These are phyloP conservation scores for Nycteola revayana DNA, from an alignment of 2,888 invertebrate species.

Conservation along the genomic window DNA sequence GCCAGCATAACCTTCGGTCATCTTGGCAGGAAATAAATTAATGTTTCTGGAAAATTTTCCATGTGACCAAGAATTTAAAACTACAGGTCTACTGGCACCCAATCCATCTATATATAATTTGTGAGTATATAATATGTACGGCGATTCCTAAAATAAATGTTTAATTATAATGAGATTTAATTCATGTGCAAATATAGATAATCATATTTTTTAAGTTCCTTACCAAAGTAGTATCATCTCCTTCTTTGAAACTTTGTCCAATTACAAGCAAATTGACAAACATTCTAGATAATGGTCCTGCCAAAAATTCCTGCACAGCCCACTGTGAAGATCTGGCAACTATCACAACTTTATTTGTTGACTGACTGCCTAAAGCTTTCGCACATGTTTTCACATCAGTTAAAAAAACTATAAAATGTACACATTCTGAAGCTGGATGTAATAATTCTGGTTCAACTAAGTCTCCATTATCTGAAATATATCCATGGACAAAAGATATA, in stretches of 20 bases:
- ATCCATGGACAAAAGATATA: constrained; percentile 83
- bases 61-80: constrained; percentile 87
- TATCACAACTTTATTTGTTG: constrained; percentile 84
- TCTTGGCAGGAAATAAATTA: constrained; percentile 86
- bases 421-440: constrained; percentile 73
- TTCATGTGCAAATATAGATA: too few relatives aligned
- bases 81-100: constrained; percentile 85
- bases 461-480: constrained; percentile 74
- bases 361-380: constrained; percentile 83
- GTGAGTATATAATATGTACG: constrained; percentile 89
- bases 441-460: constrained; percentile 69
- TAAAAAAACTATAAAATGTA: constrained; percentile 86
- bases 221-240: constrained; percentile 65
- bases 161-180: too few relatives aligned
- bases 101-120: constrained; percentile 87
- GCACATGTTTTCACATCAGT: constrained; percentile 83
- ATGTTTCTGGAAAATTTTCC: constrained; percentile 83
- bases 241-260: constrained; percentile 84
- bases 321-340: constrained; percentile 88
- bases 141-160: constrained; percentile 76
- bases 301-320: constrained; percentile 87
- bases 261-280: constrained; percentile 87
- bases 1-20: constrained; percentile 86
- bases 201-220: constrained; percentile 33
- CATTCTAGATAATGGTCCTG: constrained; percentile 82